phyloP scores from a whole-genome alignment of 2,888 invertebrate species.

The Ditula angustiorana region DNA sequence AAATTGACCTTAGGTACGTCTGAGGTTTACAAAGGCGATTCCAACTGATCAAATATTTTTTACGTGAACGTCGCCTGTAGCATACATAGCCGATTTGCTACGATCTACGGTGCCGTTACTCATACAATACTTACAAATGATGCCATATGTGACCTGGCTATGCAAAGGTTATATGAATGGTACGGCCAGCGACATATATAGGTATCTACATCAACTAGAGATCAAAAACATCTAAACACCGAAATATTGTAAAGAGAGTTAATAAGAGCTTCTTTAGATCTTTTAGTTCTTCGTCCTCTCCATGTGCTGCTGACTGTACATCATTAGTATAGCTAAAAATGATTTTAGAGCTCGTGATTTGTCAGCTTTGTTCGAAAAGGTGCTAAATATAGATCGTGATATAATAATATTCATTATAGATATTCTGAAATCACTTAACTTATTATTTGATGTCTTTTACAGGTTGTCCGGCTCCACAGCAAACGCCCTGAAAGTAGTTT shows the following conservation, averaged over 20 bases:
- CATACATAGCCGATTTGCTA: conserved; percentile 59
- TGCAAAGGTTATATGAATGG: conserved; percentile 14
- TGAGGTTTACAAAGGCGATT: conserved; percentile 28
- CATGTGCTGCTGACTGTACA: too few relatives aligned
- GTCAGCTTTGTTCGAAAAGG: too few relatives aligned
- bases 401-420: too few relatives aligned
- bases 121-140: conserved; percentile 58
- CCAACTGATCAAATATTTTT: conserved; percentile 59
- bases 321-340: too few relatives aligned
- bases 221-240: too few relatives aligned
- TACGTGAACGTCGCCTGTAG: conserved; percentile 48
- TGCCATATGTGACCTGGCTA: conserved; percentile 43
- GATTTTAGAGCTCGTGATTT: too few relatives aligned
- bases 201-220: too few relatives aligned
- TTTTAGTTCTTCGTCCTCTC: too few relatives aligned
- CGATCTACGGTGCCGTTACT: conserved; percentile 61
- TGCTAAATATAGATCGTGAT: too few relatives aligned
- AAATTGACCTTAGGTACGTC: conserved; percentile 29
- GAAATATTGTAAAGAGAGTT: too few relatives aligned
- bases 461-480: conserved; percentile 85
- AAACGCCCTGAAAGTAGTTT: conserved; percentile 58
- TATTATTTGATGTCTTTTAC: conserved; percentile 46
- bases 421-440: conserved; percentile 7
- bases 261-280: too few relatives aligned
- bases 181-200: too few relatives aligned